Base-by-base conservation (phyloP, 2,888 invertebrate genomes). In the Sarcophaga rosellei region DNA sequence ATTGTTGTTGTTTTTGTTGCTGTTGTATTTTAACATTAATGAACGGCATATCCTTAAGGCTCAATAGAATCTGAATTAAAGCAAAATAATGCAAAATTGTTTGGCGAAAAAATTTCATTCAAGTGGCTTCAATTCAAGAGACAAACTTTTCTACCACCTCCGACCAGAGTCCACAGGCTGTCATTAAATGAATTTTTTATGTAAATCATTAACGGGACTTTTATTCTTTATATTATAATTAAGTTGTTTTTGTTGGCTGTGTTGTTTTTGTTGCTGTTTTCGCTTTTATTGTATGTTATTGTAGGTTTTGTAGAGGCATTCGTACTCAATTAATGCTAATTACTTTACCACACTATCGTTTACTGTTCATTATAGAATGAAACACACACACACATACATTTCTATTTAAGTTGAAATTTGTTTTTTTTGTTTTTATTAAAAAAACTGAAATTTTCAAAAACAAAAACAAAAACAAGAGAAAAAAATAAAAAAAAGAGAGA, bases 281-380 rank as follows among this genome's bases (percentile, higher is more conserved):
- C 17, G 53, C 0, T 35, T 8, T 35, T 35, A 10, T 35, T 35
- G 35, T 35, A 35, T 35, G 35, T 35, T 35, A 35, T 72, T 25
- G 59, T 35, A 72, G 57, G n/a, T 35, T 57, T 70, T 72, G 25
- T 35, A 15, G 57, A 35, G 72, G 8, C 59, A 72, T 53, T 70
- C 23, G 57, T 72, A 53, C 53, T 53, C 61, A 84, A 80, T 80
- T 74, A 76, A 86, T 77, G 76, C 59, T 82, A 85, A 82, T 85
- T 82, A 82, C 68, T 79, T 79, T 59, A 79, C 72, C 79, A 85
- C 79, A 85, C 66, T 76, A 86, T 83, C 79, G 63, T 83, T 79
- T 68, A 83, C 73, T 68, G 63, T 63, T 68, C 53, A 65, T 65
- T 23, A 53, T 53, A 53, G 12, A 53, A 53, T 17, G 15, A 53